Conservation (phyloP, 2,888 invertebrate genomes). For the Autographa gamma region DNA sequence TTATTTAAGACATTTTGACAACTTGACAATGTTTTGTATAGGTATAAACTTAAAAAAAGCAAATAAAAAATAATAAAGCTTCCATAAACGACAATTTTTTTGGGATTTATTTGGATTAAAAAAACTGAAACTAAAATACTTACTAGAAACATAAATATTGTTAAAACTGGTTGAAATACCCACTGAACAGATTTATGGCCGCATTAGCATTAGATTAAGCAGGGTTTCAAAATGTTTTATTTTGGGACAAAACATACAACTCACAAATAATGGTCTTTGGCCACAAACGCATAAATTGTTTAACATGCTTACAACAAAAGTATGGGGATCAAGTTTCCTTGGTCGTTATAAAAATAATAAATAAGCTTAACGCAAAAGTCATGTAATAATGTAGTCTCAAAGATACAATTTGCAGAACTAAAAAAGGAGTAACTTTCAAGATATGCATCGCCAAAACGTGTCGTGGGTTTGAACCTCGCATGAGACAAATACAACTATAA, state of each 20-base stretch:
- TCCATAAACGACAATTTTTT: too few relatives aligned
- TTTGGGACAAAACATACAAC: conserved; percentile 15
- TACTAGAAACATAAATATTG: neutral
- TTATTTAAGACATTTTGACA: too few relatives aligned
- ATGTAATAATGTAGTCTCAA: neutral
- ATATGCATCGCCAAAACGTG: too few relatives aligned
- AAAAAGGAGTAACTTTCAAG: too few relatives aligned
- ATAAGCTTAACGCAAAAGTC: conserved; percentile 4
- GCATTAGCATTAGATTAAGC: conserved; percentile 19
- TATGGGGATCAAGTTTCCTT: neutral
- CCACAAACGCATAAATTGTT: neutral
- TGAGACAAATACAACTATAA: too few relatives aligned
- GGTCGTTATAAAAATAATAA: neutral
- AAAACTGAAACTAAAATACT: too few relatives aligned
- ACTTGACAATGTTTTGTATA: too few relatives aligned
- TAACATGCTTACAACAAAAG: neutral
- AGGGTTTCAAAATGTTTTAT: neutral
- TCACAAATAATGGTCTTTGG: neutral
- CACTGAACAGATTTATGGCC: conserved; percentile 18
- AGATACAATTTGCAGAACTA: neutral
- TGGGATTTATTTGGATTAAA: too few relatives aligned
- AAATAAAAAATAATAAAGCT: too few relatives aligned
- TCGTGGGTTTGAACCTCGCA: too few relatives aligned
- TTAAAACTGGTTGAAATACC: neutral
- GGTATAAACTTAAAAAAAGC: too few relatives aligned